Percentiles rank a stretch among this genome's conserved stretches.
Evolutionary conservation across 2,888 invertebrate species (phyloP).

Genomic region (Nomada hirtipes): DNA sequence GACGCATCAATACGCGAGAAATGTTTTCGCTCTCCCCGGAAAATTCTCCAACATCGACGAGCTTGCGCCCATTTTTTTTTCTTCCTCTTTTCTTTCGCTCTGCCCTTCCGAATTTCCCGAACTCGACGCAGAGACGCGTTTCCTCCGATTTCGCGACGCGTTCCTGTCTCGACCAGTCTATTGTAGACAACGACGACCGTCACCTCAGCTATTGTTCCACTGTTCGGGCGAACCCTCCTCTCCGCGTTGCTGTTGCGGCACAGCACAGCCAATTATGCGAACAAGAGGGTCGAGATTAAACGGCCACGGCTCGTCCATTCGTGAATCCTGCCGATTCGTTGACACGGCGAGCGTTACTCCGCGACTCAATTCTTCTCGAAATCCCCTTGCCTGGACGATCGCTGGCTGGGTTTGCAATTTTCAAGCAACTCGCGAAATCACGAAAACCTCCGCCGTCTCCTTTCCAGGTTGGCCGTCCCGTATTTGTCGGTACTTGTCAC

Average conservation of each 20-base stretch:
- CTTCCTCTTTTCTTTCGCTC: neutral
- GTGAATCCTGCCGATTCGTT: conserved; percentile 61
- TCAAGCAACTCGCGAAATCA: conserved; percentile 47
- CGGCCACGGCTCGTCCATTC: conserved; percentile 75
- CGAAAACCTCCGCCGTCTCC: conserved; percentile 39
- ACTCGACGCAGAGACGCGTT: neutral
- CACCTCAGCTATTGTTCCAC: conserved; percentile 42
- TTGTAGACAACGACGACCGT: conserved; percentile 19
- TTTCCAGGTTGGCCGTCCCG: conserved; percentile 31
- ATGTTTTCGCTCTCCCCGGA: conserved; percentile 26
- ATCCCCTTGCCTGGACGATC: neutral
- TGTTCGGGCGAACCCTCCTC: conserved; percentile 54
- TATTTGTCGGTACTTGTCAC: conserved; percentile 63
- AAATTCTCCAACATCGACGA: conserved; percentile 26
- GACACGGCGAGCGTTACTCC: neutral
- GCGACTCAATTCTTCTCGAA: neutral
- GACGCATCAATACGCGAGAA: conserved; percentile 54
- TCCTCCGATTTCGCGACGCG: conserved; percentile 19
- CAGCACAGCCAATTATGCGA: conserved; percentile 70
- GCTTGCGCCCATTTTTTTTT: conserved; percentile 56
- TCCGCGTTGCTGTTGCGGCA: conserved; percentile 49
- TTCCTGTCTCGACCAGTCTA: conserved; percentile 11
- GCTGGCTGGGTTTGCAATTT: neutral
- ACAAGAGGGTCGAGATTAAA: conserved; percentile 73
- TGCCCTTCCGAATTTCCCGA: neutral